Percentiles rank a stretch among this genome's conserved stretches.
phyloP scores from a whole-genome alignment of 2,888 invertebrate genomes.

The Myopa tessellatipennis region DNA sequence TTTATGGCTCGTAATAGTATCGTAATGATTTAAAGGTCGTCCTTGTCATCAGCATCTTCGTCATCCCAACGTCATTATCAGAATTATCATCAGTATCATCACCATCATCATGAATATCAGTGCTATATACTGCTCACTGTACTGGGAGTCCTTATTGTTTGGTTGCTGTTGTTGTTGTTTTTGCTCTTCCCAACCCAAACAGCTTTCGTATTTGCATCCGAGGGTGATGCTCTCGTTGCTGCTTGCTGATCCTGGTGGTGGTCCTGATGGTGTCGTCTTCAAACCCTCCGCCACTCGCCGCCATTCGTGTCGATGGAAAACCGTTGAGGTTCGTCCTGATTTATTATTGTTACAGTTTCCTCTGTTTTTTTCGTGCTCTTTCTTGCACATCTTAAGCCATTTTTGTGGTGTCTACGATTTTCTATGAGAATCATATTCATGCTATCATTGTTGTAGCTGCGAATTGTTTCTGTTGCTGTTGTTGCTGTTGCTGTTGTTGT shows the following conservation, averaged over 20 bases:
- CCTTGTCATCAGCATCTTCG: constrained; percentile 33
- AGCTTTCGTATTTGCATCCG: constrained; percentile 7
- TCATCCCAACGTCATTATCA: not conserved
- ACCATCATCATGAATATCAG: constrained; percentile 8
- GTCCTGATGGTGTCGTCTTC: not conserved
- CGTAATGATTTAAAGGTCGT: constrained; percentile 35
- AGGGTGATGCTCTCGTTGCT: not conserved
- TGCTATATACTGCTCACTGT: not conserved
- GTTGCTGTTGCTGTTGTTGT: constrained; percentile 14
- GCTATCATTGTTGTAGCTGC: not conserved
- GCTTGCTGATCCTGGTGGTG: not conserved
- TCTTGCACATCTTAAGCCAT: not conserved
- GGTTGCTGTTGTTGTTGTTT: not conserved
- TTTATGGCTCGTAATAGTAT: constrained; percentile 32
- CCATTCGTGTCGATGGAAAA: constrained; percentile 8
- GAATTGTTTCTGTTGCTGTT: constrained; percentile 9
- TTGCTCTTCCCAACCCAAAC: constrained; percentile 11
- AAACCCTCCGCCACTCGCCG: not conserved
- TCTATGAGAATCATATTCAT: not conserved
- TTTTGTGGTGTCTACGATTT: constrained; percentile 34
- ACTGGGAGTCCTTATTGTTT: constrained; percentile 5
- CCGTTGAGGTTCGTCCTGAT: constrained; percentile 34
- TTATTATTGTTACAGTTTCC: constrained; percentile 34
- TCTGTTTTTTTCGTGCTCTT: not conserved
- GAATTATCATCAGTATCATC: not conserved